These are phyloP conservation scores for Rhopalosiphum maidis DNA, from an alignment of 1,140 invertebrate species.

Conservation along the genomic window DNA sequence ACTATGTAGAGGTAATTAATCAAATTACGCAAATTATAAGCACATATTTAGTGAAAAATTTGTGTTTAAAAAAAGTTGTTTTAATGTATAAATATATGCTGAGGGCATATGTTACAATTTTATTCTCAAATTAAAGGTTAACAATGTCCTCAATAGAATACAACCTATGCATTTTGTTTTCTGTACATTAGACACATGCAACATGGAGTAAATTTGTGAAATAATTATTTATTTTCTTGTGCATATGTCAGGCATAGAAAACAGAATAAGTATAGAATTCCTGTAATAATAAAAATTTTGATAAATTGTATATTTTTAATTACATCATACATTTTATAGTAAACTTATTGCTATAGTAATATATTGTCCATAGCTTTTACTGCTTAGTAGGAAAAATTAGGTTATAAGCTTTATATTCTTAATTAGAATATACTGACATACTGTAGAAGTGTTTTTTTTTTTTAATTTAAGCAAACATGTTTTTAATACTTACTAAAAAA, in stretches of 20 bases:
- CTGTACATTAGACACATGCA: neutral
- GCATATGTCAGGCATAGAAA: neutral
- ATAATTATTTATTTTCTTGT: neutral
- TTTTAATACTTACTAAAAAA: neutral
- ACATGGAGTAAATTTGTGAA: neutral
- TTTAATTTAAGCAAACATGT: neutral
- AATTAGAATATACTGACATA: too few species aligned
- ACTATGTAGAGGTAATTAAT: constrained; percentile 41
- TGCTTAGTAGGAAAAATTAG: too few species aligned
- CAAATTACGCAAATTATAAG: neutral
- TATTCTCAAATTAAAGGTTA: neutral
- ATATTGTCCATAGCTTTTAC: too few species aligned
- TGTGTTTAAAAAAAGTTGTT: neutral
- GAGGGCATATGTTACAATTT: neutral
- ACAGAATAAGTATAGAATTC: neutral
- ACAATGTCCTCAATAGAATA: neutral
- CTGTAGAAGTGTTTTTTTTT: too few species aligned
- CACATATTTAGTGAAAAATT: neutral
- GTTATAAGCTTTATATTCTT: too few species aligned
- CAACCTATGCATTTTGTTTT: neutral
- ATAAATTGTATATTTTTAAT: neutral
- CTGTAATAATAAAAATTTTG: neutral
- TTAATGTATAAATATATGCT: neutral
- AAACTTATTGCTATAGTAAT: too few species aligned
- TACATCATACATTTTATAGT: too few species aligned